These are phyloP conservation scores for Hippocampus zosterae DNA, from an alignment of 2,113 vertebrate genomes.

Conservation along the genomic window DNA sequence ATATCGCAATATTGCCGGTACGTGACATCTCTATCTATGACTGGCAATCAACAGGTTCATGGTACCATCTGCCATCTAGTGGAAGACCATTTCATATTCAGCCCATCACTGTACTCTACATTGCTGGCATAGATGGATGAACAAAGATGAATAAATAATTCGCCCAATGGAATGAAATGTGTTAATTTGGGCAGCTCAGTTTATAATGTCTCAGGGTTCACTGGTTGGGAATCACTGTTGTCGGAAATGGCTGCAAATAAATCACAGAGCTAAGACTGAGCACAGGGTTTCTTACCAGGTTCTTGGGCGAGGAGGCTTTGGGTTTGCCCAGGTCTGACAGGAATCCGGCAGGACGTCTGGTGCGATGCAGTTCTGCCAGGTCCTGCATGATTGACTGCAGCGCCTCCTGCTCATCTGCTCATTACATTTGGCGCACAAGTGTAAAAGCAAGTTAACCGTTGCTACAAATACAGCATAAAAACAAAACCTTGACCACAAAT, in stretches of 20 bases:
- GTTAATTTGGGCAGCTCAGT: no score
- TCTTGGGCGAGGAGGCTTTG: conserved; percentile 90
- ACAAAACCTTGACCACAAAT: not conserved
- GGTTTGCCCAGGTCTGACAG: conserved; percentile 84
- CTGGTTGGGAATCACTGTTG: not conserved
- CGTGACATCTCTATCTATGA: no score
- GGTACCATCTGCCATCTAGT: not conserved
- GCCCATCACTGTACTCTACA: no score
- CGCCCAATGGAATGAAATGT: no score
- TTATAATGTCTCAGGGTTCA: not conserved
- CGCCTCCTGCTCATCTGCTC: conserved; percentile 90
- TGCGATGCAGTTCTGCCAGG: conserved; percentile 93
- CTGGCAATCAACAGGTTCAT: not conserved
- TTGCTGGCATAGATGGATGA: no score
- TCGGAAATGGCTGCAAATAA: not conserved
- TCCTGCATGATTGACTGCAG: conserved; percentile 99
- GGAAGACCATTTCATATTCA: no score
- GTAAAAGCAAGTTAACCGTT: not conserved
- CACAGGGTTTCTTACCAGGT: conserved; percentile 77
- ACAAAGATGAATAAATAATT: no score
- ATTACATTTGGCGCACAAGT: not conserved
- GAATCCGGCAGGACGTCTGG: conserved; percentile 84
- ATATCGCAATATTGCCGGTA: no score
- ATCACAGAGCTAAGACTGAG: not conserved
- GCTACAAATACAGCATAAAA: not conserved